phyloP scores from a whole-genome alignment of 1,140 invertebrate genomes.

The Drosophila paulistorum region DNA sequence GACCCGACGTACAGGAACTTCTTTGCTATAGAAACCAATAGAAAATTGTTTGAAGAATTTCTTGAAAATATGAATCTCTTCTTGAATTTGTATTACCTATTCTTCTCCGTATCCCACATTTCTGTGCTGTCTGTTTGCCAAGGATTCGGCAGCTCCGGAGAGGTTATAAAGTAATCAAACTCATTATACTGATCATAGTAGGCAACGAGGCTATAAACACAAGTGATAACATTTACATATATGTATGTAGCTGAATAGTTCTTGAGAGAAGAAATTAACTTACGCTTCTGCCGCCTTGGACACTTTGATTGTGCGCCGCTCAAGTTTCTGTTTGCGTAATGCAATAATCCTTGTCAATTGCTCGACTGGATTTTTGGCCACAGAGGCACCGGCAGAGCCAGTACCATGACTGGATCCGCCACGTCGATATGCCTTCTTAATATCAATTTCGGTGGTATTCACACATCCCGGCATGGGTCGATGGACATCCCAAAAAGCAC shows the following conservation, averaged over 20 bases:
- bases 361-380: conserved; percentile 82
- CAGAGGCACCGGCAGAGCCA: conserved; percentile 75
- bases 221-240: no score
- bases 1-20: conserved; percentile 94
- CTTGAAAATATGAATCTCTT: no score
- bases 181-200: conserved; percentile 98
- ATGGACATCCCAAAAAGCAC: conserved; percentile 99
- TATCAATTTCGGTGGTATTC: conserved; percentile 99
- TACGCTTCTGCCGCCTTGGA: conserved; percentile 98
- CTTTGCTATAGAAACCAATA: conserved; percentile 87
- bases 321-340: conserved; percentile 79
- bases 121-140: conserved; percentile 98
- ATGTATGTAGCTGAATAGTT: no score
- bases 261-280: conserved; percentile 78
- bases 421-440: conserved; percentile 95
- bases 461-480: conserved; percentile 99
- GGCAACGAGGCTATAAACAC: conserved; percentile 89
- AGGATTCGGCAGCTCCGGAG: conserved; percentile 96
- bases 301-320: conserved; percentile 93
- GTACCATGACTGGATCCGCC: conserved; percentile 82
- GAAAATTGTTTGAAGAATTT: no score
- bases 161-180: conserved; percentile 96
- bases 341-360: conserved; percentile 79
- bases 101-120: conserved; percentile 97
- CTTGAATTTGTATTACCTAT: conserved; percentile 86